phyloP scores from a whole-genome alignment of 1,140 invertebrate species.

The Bombus confusus region DNA sequence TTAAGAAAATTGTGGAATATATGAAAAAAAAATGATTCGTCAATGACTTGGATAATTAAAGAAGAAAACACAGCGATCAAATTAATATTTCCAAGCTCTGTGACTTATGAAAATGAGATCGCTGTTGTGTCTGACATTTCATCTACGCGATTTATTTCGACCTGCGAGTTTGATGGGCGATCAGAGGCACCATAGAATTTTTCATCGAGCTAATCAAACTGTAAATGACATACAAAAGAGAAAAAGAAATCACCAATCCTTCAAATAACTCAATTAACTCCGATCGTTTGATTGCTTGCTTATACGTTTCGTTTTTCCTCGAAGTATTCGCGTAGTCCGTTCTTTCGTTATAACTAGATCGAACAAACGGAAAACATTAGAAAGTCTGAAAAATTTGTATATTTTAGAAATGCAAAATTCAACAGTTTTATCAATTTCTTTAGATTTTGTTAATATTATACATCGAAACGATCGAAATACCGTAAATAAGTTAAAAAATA shows the following conservation, averaged over 20 bases:
- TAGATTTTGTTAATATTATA: too few species aligned
- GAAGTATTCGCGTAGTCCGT: too few species aligned
- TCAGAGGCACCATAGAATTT: neutral
- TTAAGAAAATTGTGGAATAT: neutral
- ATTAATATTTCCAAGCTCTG: neutral
- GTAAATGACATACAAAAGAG: neutral
- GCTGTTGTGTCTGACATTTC: neutral
- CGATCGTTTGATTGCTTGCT: neutral
- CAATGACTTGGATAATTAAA: neutral
- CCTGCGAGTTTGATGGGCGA: neutral
- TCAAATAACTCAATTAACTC: too few species aligned
- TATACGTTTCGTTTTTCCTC: neutral
- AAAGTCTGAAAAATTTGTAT: too few species aligned
- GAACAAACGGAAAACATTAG: too few species aligned
- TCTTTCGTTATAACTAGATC: too few species aligned
- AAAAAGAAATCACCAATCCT: neutral
- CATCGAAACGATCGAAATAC: too few species aligned
- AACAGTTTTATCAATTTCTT: too few species aligned
- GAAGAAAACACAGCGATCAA: neutral
- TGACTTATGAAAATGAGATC: neutral
- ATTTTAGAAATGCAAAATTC: too few species aligned
- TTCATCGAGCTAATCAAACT: neutral
- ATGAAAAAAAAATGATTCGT: neutral
- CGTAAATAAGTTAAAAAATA: too few species aligned
- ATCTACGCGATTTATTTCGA: neutral